These are phyloP conservation scores for Cremastinae sp. DNA, from an alignment of 2,888 invertebrate species.

Conservation along the genomic window DNA sequence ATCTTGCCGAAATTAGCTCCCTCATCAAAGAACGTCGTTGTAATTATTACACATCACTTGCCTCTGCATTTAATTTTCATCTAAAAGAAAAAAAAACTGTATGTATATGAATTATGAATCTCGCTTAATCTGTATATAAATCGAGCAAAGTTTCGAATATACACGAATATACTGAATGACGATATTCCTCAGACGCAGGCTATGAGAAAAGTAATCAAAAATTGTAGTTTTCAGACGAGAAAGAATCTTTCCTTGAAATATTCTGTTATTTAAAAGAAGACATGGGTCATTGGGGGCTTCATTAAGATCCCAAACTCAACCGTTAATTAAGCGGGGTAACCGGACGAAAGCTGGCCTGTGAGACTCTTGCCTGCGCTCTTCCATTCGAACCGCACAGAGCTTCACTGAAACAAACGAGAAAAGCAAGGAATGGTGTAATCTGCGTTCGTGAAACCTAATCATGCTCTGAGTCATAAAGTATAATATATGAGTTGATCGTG, in stretches of 20 bases:
- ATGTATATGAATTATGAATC: too few relatives aligned
- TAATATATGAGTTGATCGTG: conserved; percentile 63
- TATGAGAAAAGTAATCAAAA: conserved; percentile 72
- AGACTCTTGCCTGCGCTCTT: conserved; percentile 47
- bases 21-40: too few relatives aligned
- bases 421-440: conserved; percentile 34
- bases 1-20: conserved; percentile 8
- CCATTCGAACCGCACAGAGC: conserved; percentile 28
- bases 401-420: conserved; percentile 28
- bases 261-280: conserved; percentile 71
- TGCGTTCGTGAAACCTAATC: conserved; percentile 48
- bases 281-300: conserved; percentile 68
- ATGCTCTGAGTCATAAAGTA: conserved; percentile 56
- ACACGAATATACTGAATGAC: conserved; percentile 15
- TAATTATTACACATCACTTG: not conserved
- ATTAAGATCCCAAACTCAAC: conserved; percentile 68
- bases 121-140: too few relatives aligned
- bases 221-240: conserved; percentile 66
- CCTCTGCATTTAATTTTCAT: conserved; percentile 12
- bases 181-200: conserved; percentile 5
- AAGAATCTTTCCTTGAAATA: conserved; percentile 30
- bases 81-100: conserved; percentile 3
- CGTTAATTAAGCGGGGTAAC: conserved; percentile 65
- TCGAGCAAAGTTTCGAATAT: conserved; percentile 29
- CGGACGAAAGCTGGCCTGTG: conserved; percentile 60